These are phyloP conservation scores for Antitype chi DNA, from an alignment of 2,888 invertebrate species.

Conservation along the genomic window DNA sequence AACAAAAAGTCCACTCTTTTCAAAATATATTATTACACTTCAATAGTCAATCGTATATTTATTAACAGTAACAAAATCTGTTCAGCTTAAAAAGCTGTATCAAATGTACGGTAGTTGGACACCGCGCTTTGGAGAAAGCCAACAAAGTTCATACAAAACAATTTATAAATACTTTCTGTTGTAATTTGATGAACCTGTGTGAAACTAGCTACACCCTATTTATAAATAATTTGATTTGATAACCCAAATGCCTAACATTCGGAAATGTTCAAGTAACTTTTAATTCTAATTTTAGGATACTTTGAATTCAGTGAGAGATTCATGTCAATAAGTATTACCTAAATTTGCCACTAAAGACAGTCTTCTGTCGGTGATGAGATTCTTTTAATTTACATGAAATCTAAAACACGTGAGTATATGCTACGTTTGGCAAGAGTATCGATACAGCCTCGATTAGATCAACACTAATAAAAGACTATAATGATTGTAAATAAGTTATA, in stretches of 20 bases:
- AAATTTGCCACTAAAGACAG: slow-evolving; percentile 82
- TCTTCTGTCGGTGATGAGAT: slow-evolving; percentile 76
- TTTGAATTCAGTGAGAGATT: slow-evolving; percentile 74
- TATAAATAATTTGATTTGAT: slow-evolving; percentile 55
- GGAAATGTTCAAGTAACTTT: slow-evolving; percentile 41
- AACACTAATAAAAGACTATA: slow-evolving; percentile 62
- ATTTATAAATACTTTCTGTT: slow-evolving; percentile 53
- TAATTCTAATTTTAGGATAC: slow-evolving; percentile 59
- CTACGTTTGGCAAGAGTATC: slow-evolving; percentile 80
- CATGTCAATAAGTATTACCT: slow-evolving; percentile 70
- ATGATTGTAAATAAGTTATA: slow-evolving; percentile 64
- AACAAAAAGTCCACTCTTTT: slow-evolving; percentile 75
- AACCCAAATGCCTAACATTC: slow-evolving; percentile 50
- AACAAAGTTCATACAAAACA: slow-evolving; percentile 63
- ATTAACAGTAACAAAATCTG: slow-evolving; percentile 59
- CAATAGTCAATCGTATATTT: slow-evolving; percentile 54
- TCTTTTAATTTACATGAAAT: slow-evolving; percentile 65
- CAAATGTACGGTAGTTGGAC: slow-evolving; percentile 58
- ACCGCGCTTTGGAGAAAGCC: slow-evolving; percentile 64
- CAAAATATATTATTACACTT: slow-evolving; percentile 77
- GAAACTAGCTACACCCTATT: slow-evolving; percentile 58
- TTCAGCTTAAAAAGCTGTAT: slow-evolving; percentile 65
- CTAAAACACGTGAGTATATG: slow-evolving; percentile 68
- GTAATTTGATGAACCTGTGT: slow-evolving; percentile 59
- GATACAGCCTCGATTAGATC: slow-evolving; percentile 75